Percentiles rank a stretch among this genome's conserved stretches.
Evolutionary conservation across 1,140 invertebrate genomes (phyloP).

Genomic region (Theocolax elegans): DNA sequence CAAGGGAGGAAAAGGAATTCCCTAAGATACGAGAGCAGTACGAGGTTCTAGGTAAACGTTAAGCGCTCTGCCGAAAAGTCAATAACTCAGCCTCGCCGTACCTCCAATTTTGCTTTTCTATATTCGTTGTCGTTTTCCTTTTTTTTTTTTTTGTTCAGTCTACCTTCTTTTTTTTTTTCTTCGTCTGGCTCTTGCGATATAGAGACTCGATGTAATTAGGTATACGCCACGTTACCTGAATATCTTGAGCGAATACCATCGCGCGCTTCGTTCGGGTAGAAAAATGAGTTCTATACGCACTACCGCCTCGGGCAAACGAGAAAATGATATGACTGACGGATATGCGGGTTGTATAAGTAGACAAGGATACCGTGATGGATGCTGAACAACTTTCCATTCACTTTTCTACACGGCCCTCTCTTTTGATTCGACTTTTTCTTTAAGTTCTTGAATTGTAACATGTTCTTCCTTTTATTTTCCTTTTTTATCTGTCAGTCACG

Average conservation of each 20-base stretch:
- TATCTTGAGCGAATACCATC: neutral
- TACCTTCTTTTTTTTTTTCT: neutral
- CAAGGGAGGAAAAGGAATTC: constrained; percentile 74
- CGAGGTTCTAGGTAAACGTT: constrained; percentile 72
- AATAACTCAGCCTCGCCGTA: constrained; percentile 3
- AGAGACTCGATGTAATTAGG: neutral
- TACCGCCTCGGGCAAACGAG: neutral
- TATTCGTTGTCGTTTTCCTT: too few species aligned
- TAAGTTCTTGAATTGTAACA: too few species aligned
- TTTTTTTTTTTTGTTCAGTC: neutral
- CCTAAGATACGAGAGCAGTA: constrained; percentile 79
- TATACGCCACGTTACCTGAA: too few species aligned
- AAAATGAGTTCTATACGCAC: constrained; percentile 17
- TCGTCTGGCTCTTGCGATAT: neutral
- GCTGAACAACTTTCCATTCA: constrained; percentile 22
- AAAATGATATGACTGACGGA: constrained; percentile 15
- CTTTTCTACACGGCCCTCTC: too few species aligned
- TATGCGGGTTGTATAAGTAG: neutral
- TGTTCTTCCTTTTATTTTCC: too few species aligned
- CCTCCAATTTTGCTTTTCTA: neutral
- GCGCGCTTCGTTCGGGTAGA: neutral
- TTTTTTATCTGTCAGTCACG: too few species aligned
- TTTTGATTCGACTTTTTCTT: too few species aligned
- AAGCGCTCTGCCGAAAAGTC: constrained; percentile 34
- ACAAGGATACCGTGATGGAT: neutral